A percentile compares a stretch with the other conserved stretches of the same genome.
phyloP scores from a whole-genome alignment of 2,113 vertebrate genomes.

The Aviceda subcristata region DNA sequence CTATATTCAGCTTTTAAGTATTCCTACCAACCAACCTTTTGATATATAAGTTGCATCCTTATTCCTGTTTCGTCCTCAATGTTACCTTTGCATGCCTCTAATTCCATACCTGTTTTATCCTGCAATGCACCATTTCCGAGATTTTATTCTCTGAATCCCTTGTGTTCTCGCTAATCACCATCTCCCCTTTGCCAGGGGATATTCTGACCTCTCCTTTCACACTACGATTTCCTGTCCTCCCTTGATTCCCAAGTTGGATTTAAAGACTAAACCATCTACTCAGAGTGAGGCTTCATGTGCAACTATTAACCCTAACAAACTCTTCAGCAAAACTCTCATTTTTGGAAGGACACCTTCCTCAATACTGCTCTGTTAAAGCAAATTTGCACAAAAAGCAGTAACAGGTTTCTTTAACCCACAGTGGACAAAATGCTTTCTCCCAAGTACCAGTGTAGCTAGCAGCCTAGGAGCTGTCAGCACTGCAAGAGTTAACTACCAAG shows the following conservation, averaged over 20 bases:
- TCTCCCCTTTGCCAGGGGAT: background rate
- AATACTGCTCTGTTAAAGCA: background rate
- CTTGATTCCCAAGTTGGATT: background rate
- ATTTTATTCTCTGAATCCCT: background rate
- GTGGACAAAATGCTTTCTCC: background rate
- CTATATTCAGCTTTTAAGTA: background rate
- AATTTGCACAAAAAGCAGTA: background rate
- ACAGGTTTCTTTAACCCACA: background rate
- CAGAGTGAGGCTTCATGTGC: background rate
- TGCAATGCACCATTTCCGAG: background rate
- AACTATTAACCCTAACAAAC: background rate
- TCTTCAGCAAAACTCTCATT: background rate
- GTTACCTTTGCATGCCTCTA: background rate
- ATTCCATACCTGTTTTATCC: background rate
- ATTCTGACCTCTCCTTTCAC: background rate
- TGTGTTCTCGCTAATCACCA: background rate
- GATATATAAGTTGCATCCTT: background rate
- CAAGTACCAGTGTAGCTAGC: background rate
- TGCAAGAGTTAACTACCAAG: background rate
- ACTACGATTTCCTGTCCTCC: background rate
- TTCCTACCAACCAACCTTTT: background rate
- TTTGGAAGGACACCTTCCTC: background rate
- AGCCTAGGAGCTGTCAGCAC: background rate
- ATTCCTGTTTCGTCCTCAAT: background rate
- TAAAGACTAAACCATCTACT: background rate